Evolutionary conservation across 1,140 invertebrate genomes (phyloP).

Genomic region (Phortica variegata): DNA sequence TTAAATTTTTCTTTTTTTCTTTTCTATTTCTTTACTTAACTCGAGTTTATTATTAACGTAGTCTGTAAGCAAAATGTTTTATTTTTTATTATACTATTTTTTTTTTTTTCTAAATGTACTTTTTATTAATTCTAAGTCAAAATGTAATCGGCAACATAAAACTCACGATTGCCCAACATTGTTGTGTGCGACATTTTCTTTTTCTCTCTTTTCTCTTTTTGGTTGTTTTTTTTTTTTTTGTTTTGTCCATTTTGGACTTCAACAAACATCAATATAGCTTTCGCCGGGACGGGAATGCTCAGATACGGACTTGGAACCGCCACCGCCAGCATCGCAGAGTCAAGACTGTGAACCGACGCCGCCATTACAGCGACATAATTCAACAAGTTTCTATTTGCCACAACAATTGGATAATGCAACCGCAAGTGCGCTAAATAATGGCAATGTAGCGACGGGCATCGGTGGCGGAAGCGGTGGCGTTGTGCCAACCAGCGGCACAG

Average conservation of each 20-base stretch:
- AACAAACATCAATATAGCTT: too few species aligned
- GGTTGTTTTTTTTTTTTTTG: not conserved
- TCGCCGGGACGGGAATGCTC: conserved; percentile 76
- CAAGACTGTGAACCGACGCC: conserved; percentile 93
- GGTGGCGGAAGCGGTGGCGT: conserved; percentile 12
- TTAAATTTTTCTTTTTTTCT: too few species aligned
- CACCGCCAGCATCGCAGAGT: conserved; percentile 78
- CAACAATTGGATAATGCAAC: conserved; percentile 54
- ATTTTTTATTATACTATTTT: too few species aligned
- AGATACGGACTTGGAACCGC: conserved; percentile 77
- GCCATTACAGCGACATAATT: conserved; percentile 84
- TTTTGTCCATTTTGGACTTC: too few species aligned
- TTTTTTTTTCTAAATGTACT: too few species aligned
- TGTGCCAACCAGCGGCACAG: conserved; percentile 13
- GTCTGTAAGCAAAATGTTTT: too few species aligned
- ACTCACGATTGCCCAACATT: too few species aligned
- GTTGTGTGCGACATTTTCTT: not conserved
- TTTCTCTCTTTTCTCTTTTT: conserved; percentile 9
- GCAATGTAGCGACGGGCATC: conserved; percentile 30
- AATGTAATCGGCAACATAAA: too few species aligned
- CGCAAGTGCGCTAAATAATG: conserved; percentile 31
- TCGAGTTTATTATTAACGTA: too few species aligned
- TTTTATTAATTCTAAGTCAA: too few species aligned
- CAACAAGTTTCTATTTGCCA: conserved; percentile 87
- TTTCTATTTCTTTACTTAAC: too few species aligned